phyloP scores from a whole-genome alignment of 2,797 vertebrate species.

The Lacerta bilineata region DNA sequence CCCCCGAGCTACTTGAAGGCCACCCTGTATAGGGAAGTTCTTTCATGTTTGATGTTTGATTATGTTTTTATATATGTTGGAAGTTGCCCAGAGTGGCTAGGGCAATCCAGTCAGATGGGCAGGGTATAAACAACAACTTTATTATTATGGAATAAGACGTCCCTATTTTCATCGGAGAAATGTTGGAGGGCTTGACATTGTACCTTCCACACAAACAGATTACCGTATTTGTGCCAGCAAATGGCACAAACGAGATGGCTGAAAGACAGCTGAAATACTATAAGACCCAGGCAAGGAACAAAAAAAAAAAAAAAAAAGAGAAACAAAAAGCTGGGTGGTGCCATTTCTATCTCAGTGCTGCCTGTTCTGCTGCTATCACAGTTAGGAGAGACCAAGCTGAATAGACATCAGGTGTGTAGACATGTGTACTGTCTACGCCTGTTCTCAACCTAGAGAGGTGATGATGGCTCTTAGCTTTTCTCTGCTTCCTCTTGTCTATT shows the following conservation, averaged over 20 bases:
- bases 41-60: too few relatives aligned
- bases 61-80: too few relatives aligned
- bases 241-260: neutral
- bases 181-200: too few relatives aligned
- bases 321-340: neutral
- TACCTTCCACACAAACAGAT: neutral
- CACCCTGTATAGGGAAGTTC: too few relatives aligned
- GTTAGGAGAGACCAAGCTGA: neutral
- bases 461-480: constrained; percentile 12
- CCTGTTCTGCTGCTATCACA: neutral
- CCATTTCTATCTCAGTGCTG: neutral
- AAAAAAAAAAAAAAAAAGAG: neutral
- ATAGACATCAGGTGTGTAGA: neutral
- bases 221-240: too few relatives aligned
- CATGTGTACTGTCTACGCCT: neutral
- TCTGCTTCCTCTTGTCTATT: neutral
- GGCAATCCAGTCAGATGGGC: too few relatives aligned
- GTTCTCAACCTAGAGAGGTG: neutral
- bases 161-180: too few relatives aligned
- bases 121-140: too few relatives aligned
- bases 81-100: too few relatives aligned
- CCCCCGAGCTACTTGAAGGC: too few relatives aligned
- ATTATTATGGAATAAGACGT: too few relatives aligned
- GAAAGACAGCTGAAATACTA: neutral
- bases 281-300: neutral